A percentile compares a stretch with the other conserved stretches of the same genome.
phyloP scores from a whole-genome alignment of 2,797 vertebrate species.

The Melanotaenia trifasciata region DNA sequence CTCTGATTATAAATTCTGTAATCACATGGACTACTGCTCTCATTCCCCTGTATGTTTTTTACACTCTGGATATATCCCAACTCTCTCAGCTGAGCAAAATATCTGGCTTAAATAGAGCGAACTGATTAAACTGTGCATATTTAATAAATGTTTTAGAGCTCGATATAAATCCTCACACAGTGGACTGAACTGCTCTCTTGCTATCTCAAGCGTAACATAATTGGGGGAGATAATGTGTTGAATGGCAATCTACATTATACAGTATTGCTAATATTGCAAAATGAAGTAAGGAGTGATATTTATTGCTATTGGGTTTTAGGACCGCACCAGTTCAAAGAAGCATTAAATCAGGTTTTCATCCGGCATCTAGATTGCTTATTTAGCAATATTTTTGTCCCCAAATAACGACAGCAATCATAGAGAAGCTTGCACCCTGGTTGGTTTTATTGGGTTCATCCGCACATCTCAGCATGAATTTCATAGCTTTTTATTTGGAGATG shows the following conservation, averaged over 20 bases:
- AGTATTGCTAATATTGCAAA: constrained; percentile 44
- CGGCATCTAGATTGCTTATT: constrained; percentile 53
- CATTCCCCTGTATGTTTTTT: constrained; percentile 16
- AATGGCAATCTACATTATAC: constrained; percentile 45
- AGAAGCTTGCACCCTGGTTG: constrained; percentile 4
- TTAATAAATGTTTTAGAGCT: constrained; percentile 38
- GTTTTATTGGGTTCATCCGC: constrained; percentile 60
- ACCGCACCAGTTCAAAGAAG: constrained; percentile 39
- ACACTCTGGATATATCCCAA: constrained; percentile 23
- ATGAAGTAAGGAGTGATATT: constrained; percentile 43
- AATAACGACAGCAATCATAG: constrained; percentile 45
- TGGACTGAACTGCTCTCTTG: constrained; percentile 32
- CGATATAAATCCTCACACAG: constrained; percentile 13
- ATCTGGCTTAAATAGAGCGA: constrained; percentile 30
- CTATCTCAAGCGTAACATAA: constrained; percentile 29
- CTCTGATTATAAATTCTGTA: constrained; percentile 29
- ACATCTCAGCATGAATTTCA: constrained; percentile 25
- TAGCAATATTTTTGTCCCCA: constrained; percentile 37
- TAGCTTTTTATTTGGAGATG: constrained; percentile 43
- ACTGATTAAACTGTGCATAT: constrained; percentile 48
- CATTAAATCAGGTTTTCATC: constrained; percentile 68
- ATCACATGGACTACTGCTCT: constrained; percentile 24
- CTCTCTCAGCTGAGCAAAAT: constrained; percentile 29
- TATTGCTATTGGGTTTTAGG: constrained; percentile 59
- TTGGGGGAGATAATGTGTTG: constrained; percentile 11